Conservation (phyloP, 1,140 invertebrate genomes). For the Leptoteleia sp. region DNA sequence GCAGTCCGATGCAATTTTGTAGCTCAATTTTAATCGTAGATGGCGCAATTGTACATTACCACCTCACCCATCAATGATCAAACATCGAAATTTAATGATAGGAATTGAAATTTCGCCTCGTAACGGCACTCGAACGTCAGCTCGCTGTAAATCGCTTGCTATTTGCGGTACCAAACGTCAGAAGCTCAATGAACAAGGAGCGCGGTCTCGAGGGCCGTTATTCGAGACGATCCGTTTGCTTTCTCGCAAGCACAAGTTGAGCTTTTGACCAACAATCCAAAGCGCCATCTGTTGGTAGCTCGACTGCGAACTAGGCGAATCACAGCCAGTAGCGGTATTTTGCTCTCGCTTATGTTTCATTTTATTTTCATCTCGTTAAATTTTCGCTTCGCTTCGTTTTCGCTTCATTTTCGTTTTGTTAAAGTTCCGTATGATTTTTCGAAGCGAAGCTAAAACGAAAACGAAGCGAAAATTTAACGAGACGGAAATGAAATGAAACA, state of each 20-base stretch:
- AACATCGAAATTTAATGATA: constrained; percentile 47
- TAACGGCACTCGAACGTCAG: neutral
- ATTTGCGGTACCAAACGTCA: neutral
- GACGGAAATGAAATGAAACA: no score
- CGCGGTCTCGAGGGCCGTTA: neutral
- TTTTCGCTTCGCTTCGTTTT: no score
- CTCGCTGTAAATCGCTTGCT: neutral
- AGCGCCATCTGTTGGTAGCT: neutral
- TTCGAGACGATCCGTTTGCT: neutral
- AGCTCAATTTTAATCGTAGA: constrained; percentile 23
- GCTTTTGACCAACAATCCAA: neutral
- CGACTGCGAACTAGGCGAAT: neutral
- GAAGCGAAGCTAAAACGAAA: no score
- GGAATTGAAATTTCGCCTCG: constrained; percentile 37
- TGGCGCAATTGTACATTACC: constrained; percentile 28
- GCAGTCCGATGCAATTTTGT: constrained; percentile 3
- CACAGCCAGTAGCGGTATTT: no score
- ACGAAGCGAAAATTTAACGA: no score
- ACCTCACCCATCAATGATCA: constrained; percentile 17
- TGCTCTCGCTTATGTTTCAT: no score
- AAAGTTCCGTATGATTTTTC: no score
- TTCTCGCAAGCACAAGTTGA: neutral
- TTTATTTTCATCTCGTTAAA: no score
- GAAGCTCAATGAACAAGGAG: neutral
- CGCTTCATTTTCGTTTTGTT: no score